Base-by-base conservation (phyloP, 2,113 vertebrate species). In the Ranitomeya imitator region DNA sequence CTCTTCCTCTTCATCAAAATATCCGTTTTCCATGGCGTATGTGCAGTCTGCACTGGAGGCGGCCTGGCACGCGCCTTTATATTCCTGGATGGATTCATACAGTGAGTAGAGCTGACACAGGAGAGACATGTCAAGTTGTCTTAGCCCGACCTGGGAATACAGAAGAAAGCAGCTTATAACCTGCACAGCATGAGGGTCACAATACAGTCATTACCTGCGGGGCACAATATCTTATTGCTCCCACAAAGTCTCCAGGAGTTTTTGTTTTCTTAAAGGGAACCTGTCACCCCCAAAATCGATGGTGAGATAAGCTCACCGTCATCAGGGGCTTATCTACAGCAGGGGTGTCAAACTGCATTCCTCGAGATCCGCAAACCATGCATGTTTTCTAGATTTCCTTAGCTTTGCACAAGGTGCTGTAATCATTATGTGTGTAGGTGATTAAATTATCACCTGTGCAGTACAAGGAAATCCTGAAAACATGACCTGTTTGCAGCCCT, bases 41-140 rank as follows among this genome's bases (percentile, higher is more conserved):
- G 94, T 92, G 92, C 96, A 94, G 91, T 96, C 96, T 0, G 96
- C 96, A 16, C 95, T 96, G 85, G 97, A 95, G 65, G 95, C 97
- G 19, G 97, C 97, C 93, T 99, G 98, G 93, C 97, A 99, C 54
- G 96, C 97, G 79, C 98, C 98, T 94, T 99, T 99, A 91, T 99
- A 99, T 90, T 99, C 99, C 93, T 99, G 99, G 92, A 99, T 99
- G 0, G 98, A 99, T 91, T 99, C 99, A 1, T 99, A 97, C 14
- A 99, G 96, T 18, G 97, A 98, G 95, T 97, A 99, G 13, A 99
- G 96, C 91, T 99, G 98, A 92, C 99, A 99, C 85, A 99, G 95
- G 91, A 99, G 86, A 0, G 98, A 99, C 98, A 99, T 99, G 93
- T 99, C 98, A 92, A 99, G 96, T 93, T 99, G 99, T 59, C 99